A percentile compares a stretch with the other conserved stretches of the same genome.
Conservation (phyloP, 2,888 invertebrate genomes). For the Phymatocera aterrima region DNA sequence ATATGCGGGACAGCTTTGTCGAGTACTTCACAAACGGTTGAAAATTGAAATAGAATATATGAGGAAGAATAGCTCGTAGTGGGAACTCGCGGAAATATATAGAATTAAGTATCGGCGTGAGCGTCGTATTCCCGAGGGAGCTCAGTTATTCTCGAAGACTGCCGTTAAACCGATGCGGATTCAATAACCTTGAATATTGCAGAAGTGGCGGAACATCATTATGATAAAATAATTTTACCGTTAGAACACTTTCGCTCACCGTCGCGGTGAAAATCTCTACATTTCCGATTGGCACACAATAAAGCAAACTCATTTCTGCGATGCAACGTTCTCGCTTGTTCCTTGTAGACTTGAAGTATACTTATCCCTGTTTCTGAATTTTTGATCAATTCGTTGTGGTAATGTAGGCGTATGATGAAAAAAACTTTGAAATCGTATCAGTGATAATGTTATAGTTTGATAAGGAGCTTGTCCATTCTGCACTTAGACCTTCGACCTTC, state of each 20-base stretch:
- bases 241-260: background rate
- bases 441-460: background rate
- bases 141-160: slow-evolving; percentile 41
- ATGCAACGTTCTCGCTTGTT: background rate
- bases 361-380: background rate
- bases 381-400: background rate
- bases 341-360: background rate
- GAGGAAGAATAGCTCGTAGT: slow-evolving; percentile 37
- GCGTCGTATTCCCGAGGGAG: slow-evolving; percentile 23
- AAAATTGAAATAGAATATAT: slow-evolving; percentile 57
- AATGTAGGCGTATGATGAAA: background rate
- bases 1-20: slow-evolving; percentile 48
- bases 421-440: background rate
- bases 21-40: slow-evolving; percentile 45
- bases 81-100: background rate
- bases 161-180: slow-evolving; percentile 58
- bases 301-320: background rate
- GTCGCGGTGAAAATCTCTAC: background rate
- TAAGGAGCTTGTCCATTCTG: slow-evolving; percentile 8
- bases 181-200: slow-evolving; percentile 54
- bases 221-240: background rate
- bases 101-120: slow-evolving; percentile 24
- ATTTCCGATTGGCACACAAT: background rate
- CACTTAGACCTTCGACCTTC: background rate
- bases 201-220: slow-evolving; percentile 33